Conservation (phyloP, 2,888 invertebrate species). For the Drosophila tripunctata region DNA sequence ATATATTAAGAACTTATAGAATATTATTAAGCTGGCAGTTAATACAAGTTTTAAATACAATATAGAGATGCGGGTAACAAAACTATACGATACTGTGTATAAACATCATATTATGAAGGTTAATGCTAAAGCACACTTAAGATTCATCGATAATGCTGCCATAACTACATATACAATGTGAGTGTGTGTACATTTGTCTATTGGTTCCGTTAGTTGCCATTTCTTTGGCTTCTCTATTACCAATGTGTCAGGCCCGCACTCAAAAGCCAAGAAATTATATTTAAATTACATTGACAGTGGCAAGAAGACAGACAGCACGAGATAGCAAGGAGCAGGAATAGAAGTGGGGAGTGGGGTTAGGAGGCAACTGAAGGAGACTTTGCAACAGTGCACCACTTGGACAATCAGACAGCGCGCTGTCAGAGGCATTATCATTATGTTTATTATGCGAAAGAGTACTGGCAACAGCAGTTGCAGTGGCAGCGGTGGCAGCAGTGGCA, state of each 20-base stretch:
- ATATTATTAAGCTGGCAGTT: too few species aligned
- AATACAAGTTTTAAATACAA: too few species aligned
- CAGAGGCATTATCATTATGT: constrained; percentile 78
- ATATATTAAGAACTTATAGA: too few species aligned
- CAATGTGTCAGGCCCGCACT: constrained; percentile 47
- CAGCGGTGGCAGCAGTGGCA: constrained; percentile 19
- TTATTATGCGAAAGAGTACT: constrained; percentile 60
- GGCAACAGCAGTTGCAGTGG: constrained; percentile 18
- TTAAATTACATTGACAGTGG: constrained; percentile 60
- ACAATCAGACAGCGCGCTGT: constrained; percentile 54
- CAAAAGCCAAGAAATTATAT: constrained; percentile 32
- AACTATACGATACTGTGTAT: too few species aligned
- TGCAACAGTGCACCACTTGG: constrained; percentile 54
- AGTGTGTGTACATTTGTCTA: neutral
- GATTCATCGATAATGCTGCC: constrained; percentile 1
- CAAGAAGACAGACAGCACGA: constrained; percentile 36
- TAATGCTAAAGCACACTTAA: neutral
- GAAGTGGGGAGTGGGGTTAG: neutral
- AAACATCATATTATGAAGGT: too few species aligned
- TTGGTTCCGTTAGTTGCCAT: constrained; percentile 27
- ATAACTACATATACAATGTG: neutral
- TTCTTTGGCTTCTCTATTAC: constrained; percentile 58
- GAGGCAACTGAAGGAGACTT: neutral
- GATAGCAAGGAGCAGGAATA: neutral
- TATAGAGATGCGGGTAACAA: too few species aligned